phyloP scores from a whole-genome alignment of 1,140 invertebrate species.

The Mya arenaria region DNA sequence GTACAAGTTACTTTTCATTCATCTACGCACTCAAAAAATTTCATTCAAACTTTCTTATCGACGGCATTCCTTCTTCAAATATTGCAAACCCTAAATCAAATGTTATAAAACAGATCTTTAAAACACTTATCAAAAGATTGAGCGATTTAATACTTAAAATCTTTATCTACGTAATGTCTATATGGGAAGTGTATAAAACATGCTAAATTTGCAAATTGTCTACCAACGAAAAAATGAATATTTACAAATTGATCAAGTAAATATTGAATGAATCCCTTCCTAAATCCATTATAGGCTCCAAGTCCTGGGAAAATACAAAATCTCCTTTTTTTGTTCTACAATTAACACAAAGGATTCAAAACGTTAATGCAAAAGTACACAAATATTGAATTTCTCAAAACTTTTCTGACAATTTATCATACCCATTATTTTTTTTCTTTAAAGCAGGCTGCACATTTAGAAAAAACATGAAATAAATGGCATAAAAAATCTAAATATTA shows the following conservation, averaged over 20 bases:
- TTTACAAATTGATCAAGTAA: constrained; percentile 27
- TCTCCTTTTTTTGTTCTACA: too few relatives aligned
- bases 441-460: too few relatives aligned
- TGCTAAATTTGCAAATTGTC: constrained; percentile 39
- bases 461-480: too few relatives aligned
- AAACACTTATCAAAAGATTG: constrained; percentile 40
- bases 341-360: too few relatives aligned
- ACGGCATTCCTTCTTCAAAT: constrained; percentile 38
- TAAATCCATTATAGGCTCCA: constrained; percentile 17
- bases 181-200: constrained; percentile 48
- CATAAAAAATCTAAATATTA: too few relatives aligned
- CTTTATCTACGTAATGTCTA: constrained; percentile 38
- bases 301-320: constrained; percentile 47
- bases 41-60: constrained; percentile 48
- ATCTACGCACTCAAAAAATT: constrained; percentile 27
- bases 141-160: constrained; percentile 38
- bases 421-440: too few relatives aligned
- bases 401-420: too few relatives aligned
- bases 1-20: constrained; percentile 30
- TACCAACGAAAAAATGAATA: constrained; percentile 42
- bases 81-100: constrained; percentile 49
- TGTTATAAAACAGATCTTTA: constrained; percentile 44
- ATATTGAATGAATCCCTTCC: constrained; percentile 12
- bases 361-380: too few relatives aligned
- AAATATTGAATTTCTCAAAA: too few relatives aligned